phyloP scores from a whole-genome alignment of 53 echinoderm and acorn worm genomes.

The Holothuria leucospilota region DNA sequence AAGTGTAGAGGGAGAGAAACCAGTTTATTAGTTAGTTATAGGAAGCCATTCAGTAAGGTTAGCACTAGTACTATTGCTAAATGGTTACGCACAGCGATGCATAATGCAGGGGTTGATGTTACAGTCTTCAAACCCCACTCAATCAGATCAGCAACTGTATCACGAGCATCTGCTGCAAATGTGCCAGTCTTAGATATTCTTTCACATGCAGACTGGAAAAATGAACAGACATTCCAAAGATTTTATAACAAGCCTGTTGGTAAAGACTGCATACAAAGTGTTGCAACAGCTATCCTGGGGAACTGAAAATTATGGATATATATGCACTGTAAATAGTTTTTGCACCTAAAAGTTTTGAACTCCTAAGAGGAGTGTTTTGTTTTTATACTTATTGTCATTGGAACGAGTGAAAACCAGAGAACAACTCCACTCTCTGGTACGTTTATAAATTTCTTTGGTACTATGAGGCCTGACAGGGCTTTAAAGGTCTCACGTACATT shows the following conservation, averaged over 20 bases:
- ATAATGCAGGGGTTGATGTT: too few relatives aligned
- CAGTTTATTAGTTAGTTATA: slow-evolving; percentile 23
- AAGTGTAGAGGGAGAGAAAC: background rate
- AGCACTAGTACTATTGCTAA: slow-evolving; percentile 3
- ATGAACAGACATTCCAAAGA: slow-evolving; percentile 35
- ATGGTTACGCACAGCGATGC: slow-evolving; percentile 3
- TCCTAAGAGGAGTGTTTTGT: too few relatives aligned
- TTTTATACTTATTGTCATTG: too few relatives aligned
- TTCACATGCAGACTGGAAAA: slow-evolving; percentile 28
- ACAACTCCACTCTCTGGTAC: too few relatives aligned
- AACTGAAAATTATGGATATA: too few relatives aligned
- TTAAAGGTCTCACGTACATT: too few relatives aligned
- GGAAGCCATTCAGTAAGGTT: background rate
- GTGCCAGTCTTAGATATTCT: slow-evolving; percentile 16
- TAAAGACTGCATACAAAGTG: background rate
- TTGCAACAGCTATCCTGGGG: background rate
- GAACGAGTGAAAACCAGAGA: too few relatives aligned
- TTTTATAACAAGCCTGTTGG: slow-evolving; percentile 18
- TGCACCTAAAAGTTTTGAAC: too few relatives aligned
- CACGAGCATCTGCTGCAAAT: background rate
- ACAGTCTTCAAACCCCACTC: slow-evolving; percentile 32
- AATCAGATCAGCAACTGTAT: background rate
- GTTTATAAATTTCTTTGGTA: too few relatives aligned
- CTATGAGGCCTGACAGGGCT: too few relatives aligned
- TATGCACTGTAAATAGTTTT: too few relatives aligned